Percentiles rank a stretch among this genome's conserved stretches.
These are phyloP conservation scores for Chelonoidis abingdonii DNA, from an alignment of 2,113 vertebrate species.

Conservation along the genomic window DNA sequence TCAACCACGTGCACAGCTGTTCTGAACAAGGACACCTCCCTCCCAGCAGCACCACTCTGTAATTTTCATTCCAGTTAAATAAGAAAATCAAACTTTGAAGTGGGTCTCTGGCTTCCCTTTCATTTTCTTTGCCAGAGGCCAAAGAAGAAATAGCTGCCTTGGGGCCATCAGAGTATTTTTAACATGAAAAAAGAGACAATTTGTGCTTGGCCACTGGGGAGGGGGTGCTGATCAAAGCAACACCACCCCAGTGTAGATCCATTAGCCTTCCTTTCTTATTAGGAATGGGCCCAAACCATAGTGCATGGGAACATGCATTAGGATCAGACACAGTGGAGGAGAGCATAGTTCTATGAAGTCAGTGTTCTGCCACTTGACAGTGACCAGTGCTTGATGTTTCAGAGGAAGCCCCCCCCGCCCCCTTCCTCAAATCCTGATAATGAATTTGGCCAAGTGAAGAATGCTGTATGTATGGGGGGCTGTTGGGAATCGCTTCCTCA, in stretches of 20 bases:
- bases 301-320: background rate
- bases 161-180: constrained; percentile 47
- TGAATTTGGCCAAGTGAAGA: background rate
- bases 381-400: background rate
- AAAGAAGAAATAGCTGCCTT: background rate
- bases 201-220: background rate
- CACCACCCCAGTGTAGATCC: background rate
- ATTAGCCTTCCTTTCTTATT: background rate
- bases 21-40: background rate
- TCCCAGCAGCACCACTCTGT: rapidly evolving
- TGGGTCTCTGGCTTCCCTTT: background rate
- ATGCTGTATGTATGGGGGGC: background rate
- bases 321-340: background rate
- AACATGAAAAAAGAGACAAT: background rate
- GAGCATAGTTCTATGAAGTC: rapidly evolving
- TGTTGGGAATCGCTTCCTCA: background rate
- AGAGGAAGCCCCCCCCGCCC: background rate
- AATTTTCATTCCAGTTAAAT: background rate
- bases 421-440: background rate
- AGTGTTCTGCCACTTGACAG: background rate
- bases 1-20: background rate
- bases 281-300: background rate
- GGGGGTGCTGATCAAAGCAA: background rate
- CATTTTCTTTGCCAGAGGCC: background rate
- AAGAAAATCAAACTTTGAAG: background rate